Percentiles rank a stretch among this genome's conserved stretches.
Evolutionary conservation across 2,797 vertebrate genomes (phyloP).

Genomic region (Pseudomugil tenellus): DNA sequence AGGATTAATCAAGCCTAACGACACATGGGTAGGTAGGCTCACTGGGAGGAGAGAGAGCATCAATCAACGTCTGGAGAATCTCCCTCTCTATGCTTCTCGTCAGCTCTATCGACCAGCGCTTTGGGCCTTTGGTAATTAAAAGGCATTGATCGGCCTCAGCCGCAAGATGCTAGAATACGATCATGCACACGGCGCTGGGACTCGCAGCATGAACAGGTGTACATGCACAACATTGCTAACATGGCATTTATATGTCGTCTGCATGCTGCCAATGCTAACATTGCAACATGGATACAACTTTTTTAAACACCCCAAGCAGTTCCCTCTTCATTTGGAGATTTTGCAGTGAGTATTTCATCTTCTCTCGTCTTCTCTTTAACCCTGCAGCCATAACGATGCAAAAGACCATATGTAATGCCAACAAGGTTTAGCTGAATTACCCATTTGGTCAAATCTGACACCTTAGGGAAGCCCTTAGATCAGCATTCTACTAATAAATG

Average conservation of each 20-base stretch:
- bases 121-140: constrained; percentile 84
- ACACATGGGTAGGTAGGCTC: constrained; percentile 68
- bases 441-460: constrained; percentile 43
- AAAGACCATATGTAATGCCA: constrained; percentile 39
- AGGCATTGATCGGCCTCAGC: constrained; percentile 79
- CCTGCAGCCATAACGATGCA: constrained; percentile 8
- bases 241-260: constrained; percentile 8
- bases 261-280: not conserved
- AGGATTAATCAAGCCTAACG: constrained; percentile 77
- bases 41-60: constrained; percentile 58
- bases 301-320: not conserved
- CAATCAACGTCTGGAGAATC: constrained; percentile 70
- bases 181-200: constrained; percentile 27
- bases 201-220: constrained; percentile 45
- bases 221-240: constrained; percentile 12
- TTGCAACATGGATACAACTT: not conserved
- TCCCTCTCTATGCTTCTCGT: constrained; percentile 60
- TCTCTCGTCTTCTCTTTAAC: constrained; percentile 31
- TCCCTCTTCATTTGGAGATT: constrained; percentile 37
- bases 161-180: constrained; percentile 61
- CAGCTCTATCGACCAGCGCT: constrained; percentile 77
- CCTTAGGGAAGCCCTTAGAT: constrained; percentile 20
- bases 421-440: constrained; percentile 39
- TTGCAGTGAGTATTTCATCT: constrained; percentile 26
- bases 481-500: constrained; percentile 45